Conservation (phyloP, 2,113 vertebrate species). For the Notothenia coriiceps region DNA sequence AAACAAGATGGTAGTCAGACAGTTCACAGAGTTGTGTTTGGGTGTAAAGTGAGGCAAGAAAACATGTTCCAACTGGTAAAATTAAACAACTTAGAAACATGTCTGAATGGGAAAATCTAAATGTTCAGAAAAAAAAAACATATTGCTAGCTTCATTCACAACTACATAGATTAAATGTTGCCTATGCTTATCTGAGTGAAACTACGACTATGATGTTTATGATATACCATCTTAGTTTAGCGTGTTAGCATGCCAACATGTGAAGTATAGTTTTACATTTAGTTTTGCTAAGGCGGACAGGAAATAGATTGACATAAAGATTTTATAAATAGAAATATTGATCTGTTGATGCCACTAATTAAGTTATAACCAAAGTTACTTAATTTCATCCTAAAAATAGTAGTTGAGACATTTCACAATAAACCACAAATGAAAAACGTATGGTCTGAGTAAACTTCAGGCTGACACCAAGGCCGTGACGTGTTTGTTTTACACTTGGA, state of each 20-base stretch:
- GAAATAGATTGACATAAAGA: no score
- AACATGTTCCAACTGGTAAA: slow-evolving; percentile 30
- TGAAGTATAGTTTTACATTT: not conserved
- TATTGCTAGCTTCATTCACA: not conserved
- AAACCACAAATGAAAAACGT: no score
- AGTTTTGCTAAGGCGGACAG: no score
- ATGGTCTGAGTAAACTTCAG: not conserved
- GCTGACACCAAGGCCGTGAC: not conserved
- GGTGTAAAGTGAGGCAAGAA: slow-evolving; percentile 31
- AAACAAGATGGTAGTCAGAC: slow-evolving; percentile 36
- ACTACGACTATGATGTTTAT: not conserved
- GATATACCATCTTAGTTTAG: not conserved
- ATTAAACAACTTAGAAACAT: not conserved
- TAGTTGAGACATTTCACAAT: no score
- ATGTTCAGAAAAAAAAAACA: not conserved
- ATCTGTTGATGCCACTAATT: not conserved
- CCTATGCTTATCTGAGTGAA: not conserved
- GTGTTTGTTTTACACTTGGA: not conserved
- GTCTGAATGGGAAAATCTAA: not conserved
- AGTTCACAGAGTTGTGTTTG: slow-evolving; percentile 30
- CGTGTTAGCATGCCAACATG: not conserved
- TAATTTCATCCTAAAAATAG: no score
- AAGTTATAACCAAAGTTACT: no score
- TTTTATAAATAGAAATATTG: not conserved
- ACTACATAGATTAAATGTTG: not conserved